phyloP scores from a whole-genome alignment of 2,113 vertebrate genomes.

The Vidua chalybeata region DNA sequence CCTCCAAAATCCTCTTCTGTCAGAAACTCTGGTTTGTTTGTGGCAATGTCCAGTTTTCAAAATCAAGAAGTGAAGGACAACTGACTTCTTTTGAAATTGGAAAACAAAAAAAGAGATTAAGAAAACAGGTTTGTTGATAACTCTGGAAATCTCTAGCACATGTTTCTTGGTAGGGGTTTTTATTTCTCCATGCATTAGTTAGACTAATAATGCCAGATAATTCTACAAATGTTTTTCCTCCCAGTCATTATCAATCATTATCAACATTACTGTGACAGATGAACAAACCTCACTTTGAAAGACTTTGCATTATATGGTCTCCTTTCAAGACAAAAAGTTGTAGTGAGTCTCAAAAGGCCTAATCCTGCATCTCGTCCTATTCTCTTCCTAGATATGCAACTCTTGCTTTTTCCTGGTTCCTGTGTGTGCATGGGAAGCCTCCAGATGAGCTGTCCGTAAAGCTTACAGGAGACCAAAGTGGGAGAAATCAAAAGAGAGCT shows the following conservation, averaged over 20 bases:
- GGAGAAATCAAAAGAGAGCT: background rate
- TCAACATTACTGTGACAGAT: background rate
- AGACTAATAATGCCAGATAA: background rate
- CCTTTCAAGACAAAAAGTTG: background rate
- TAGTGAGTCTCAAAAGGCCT: background rate
- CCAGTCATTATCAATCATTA: background rate
- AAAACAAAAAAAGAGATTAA: background rate
- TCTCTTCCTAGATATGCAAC: background rate
- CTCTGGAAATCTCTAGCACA: background rate
- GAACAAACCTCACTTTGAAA: background rate
- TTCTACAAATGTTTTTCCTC: background rate
- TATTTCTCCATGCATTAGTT: background rate
- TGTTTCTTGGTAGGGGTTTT: background rate
- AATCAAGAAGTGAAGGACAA: background rate
- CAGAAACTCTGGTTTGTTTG: background rate
- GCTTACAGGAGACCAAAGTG: background rate
- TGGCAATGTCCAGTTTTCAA: background rate
- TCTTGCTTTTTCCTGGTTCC: background rate
- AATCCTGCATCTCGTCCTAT: background rate
- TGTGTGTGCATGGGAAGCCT: background rate
- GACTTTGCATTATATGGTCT: background rate
- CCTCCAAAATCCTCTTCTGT: background rate
- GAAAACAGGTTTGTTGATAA: background rate
- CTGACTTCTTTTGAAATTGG: background rate
- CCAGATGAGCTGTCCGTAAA: background rate